A percentile compares a stretch with the other conserved stretches of the same genome.
These are phyloP conservation scores for Meliscaeva auricollis DNA, from an alignment of 2,888 invertebrate genomes.

Conservation along the genomic window DNA sequence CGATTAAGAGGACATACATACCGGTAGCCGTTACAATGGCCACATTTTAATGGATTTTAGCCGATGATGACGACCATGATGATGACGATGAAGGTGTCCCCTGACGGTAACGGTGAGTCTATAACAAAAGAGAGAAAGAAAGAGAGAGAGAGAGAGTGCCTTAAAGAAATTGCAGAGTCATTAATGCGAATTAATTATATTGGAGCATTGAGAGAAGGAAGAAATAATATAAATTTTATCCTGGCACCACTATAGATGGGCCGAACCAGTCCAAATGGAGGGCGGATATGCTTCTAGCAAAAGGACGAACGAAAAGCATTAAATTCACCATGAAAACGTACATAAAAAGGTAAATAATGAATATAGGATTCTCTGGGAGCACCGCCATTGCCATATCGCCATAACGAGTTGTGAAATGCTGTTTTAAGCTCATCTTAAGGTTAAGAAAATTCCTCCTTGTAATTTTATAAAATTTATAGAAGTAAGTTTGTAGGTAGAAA, in stretches of 20 bases:
- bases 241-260: neutral
- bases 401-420: slow-evolving; percentile 37
- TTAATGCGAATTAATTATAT: slow-evolving; percentile 62
- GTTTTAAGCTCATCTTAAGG: slow-evolving; percentile 18
- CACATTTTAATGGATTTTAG: slow-evolving; percentile 36
- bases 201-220: neutral
- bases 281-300: slow-evolving; percentile 21
- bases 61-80: slow-evolving; percentile 18
- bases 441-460: neutral
- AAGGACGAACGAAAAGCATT: slow-evolving; percentile 19
- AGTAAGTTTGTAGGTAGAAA: neutral
- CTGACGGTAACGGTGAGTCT: neutral
- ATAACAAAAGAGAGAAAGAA: slow-evolving; percentile 36
- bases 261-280: neutral
- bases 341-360: slow-evolving; percentile 28
- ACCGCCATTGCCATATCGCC: neutral
- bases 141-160: slow-evolving; percentile 21
- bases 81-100: neutral
- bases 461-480: neutral
- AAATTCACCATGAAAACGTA: slow-evolving; percentile 9
- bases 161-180: slow-evolving; percentile 34
- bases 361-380: neutral
- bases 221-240: slow-evolving; percentile 36
- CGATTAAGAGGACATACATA: slow-evolving; percentile 58
- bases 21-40: slow-evolving; percentile 25